phyloP scores from a whole-genome alignment of 2,113 vertebrate species.

The Triplophysa rosa region DNA sequence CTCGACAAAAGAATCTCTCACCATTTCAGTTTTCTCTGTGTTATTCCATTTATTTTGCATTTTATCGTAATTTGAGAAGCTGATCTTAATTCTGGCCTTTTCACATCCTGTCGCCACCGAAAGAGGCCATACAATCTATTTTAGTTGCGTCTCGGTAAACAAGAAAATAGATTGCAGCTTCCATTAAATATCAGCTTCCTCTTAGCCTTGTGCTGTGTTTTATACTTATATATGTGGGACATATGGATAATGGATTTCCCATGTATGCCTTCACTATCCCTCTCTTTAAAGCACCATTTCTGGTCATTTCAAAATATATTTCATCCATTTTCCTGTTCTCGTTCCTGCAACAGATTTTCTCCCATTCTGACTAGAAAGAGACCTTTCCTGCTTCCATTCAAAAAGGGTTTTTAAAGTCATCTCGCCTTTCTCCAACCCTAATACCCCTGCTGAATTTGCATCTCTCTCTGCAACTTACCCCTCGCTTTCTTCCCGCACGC shows the following conservation, averaged over 20 bases:
- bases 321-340: background rate
- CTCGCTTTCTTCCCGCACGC: background rate
- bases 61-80: conserved; percentile 24
- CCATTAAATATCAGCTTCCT: conserved; percentile 25
- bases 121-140: conserved; percentile 21
- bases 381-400: background rate
- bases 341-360: background rate
- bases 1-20: conserved; percentile 17
- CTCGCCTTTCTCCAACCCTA: background rate
- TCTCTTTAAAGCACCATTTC: background rate
- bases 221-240: background rate
- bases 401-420: background rate
- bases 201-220: conserved; percentile 9
- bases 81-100: conserved; percentile 21
- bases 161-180: conserved; percentile 7
- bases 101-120: conserved; percentile 19
- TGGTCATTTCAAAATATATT: conserved; percentile 20
- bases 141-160: background rate
- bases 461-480: background rate
- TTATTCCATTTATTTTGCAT: conserved; percentile 1
- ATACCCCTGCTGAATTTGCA: conserved; percentile 9
- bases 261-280: background rate
- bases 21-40: conserved; percentile 30
- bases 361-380: background rate
- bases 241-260: conserved; percentile 10